phyloP scores from a whole-genome alignment of 2,113 vertebrate species.

The Microcebus lehilahytsara region DNA sequence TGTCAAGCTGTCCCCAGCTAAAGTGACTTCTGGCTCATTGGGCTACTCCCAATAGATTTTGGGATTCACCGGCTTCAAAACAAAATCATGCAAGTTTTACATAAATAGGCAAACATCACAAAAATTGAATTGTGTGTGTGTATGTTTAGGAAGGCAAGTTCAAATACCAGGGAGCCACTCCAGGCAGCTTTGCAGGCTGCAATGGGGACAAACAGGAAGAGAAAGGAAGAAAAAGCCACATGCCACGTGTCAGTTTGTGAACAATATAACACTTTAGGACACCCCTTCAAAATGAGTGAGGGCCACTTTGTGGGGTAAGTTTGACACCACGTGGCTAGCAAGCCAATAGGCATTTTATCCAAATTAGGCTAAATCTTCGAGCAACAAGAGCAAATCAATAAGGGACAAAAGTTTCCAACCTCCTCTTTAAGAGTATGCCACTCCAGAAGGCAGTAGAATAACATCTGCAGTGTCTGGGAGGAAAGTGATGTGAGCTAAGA shows the following conservation, averaged over 20 bases:
- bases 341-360: not conserved
- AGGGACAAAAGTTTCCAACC: not conserved
- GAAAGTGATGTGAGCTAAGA: not conserved
- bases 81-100: not conserved
- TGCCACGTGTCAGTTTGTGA: not conserved
- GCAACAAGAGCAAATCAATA: not conserved
- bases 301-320: not conserved
- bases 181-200: not conserved
- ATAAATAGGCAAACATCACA: not conserved
- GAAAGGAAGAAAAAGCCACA: not conserved
- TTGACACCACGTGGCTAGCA: not conserved
- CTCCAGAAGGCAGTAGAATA: not conserved
- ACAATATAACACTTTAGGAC: too few relatives aligned
- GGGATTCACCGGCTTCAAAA: not conserved
- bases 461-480: not conserved
- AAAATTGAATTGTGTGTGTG: not conserved
- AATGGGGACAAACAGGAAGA: not conserved
- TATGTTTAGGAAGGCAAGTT: not conserved
- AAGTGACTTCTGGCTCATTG: not conserved
- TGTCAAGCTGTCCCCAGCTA: not conserved
- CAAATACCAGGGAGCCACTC: not conserved
- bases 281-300: not conserved
- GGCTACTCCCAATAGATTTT: not conserved
- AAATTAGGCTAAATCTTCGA: not conserved
- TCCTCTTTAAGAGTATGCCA: not conserved